phyloP scores from a whole-genome alignment of 1,140 invertebrate species.

The Rhopalosiphum padi region DNA sequence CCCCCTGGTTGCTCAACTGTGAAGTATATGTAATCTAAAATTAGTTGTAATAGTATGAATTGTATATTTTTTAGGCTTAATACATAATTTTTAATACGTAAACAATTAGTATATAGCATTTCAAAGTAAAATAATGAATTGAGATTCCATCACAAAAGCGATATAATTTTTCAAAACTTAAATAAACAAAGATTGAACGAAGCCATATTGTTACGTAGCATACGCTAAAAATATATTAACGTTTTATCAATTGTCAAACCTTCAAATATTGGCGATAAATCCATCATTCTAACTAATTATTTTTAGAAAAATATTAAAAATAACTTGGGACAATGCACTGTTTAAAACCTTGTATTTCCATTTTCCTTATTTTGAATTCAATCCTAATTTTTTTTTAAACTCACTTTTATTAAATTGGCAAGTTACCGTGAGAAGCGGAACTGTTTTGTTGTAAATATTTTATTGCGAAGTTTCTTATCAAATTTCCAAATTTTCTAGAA shows the following conservation, averaged over 20 bases:
- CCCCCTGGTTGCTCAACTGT: too few species aligned
- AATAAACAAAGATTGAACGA: neutral
- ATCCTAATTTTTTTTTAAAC: neutral
- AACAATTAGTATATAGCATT: neutral
- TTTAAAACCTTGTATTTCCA: neutral
- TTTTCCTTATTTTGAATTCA: neutral
- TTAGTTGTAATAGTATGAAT: neutral
- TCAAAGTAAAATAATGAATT: too few species aligned
- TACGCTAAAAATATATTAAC: neutral
- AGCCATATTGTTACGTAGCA: neutral
- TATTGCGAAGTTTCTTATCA: neutral
- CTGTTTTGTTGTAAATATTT: neutral
- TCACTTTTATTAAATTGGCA: neutral
- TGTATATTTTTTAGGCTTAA: neutral
- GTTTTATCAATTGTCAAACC: neutral
- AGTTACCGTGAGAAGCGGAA: neutral
- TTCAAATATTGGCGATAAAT: neutral
- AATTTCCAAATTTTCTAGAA: constrained; percentile 33
- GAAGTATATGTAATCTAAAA: neutral
- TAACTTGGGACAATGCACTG: neutral
- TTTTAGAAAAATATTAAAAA: neutral
- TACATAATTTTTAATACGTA: neutral
- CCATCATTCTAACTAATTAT: neutral
- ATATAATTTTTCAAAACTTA: neutral
- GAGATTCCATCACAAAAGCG: fast-evolving